Base-by-base conservation (phyloP, 1,140 invertebrate species). In the Pogonognathellus flavescens region DNA sequence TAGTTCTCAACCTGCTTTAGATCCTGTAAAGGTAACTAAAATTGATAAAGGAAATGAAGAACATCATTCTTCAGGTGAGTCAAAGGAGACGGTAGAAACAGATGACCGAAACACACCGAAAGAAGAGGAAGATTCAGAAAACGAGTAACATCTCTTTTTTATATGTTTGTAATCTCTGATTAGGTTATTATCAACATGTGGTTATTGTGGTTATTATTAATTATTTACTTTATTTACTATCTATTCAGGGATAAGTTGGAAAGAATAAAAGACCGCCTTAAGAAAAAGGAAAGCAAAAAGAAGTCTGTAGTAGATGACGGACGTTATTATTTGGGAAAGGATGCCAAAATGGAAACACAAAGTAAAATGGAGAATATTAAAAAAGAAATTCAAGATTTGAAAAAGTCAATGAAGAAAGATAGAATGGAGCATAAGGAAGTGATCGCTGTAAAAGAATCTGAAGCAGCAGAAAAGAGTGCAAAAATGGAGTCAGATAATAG, bases 271-370 rank as follows among this genome's bases (percentile, higher is more conserved):
- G 70, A 76, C 49, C 70, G 70, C 10, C 41, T 76, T 8, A 76
- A 76, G 84, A 86, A 90, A 53, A 88, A 91, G 22, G 90, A 88
- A 13, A 57, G 50, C 18, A 84, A 86, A n/a, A 70, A 85, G 62
- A 70, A 85, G 14, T 22, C 72, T 25, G 91, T 91, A 57, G 93
- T 93, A 87, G 92, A 93, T 16, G 70, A 25, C 5, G 80, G 20
- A 6, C 80, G 50, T 86, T 94, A 94, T 90, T 94, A 94, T 89
- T 91, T 95, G 60, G 93, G 94, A 55, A 94, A 95, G 89, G 93
- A 94, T 85, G 91, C 91, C 89, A 92, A 92, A 86, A 92, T 94
- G 31, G 93, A 94, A 88, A 92, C 92, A 80, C 92, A 93, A 89
- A 94, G 92, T 89, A 93, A 94, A 90, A 93, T 93, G 94, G 95